Conservation (phyloP, 2,888 invertebrate species). For the Orchestes rusci region DNA sequence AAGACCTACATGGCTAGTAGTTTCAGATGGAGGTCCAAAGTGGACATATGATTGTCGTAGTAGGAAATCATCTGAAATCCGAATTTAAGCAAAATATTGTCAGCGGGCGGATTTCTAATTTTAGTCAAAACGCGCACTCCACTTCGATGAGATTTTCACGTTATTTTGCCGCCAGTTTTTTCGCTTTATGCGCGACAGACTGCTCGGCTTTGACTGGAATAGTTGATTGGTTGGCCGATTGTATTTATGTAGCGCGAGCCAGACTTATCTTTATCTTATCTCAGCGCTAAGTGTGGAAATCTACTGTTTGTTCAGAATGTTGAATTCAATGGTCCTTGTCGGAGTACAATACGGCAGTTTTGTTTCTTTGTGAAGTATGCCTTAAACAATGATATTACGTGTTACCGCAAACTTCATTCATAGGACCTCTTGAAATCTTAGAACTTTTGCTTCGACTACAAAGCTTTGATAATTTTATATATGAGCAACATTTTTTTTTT, state of each 20-base stretch:
- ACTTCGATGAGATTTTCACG: too few species aligned
- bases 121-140: too few species aligned
- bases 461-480: too few species aligned
- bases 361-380: too few species aligned
- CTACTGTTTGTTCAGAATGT: slow-evolving; percentile 10
- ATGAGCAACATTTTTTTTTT: too few species aligned
- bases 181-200: slow-evolving; percentile 21
- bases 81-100: slow-evolving; percentile 3
- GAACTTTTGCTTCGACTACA: too few species aligned
- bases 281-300: slow-evolving; percentile 10
- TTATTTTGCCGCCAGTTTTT: too few species aligned
- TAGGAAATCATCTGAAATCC: slow-evolving; percentile 15
- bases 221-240: slow-evolving; percentile 18
- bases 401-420: too few species aligned
- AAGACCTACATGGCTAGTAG: slow-evolving; percentile 23
- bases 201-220: slow-evolving; percentile 18
- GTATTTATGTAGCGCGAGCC: slow-evolving; percentile 19
- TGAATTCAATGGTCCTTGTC: too few species aligned
- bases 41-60: slow-evolving; percentile 22
- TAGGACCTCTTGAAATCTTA: too few species aligned
- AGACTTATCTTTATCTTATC: slow-evolving; percentile 19
- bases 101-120: slow-evolving; percentile 15
- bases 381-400: too few species aligned
- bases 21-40: slow-evolving; percentile 21
- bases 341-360: too few species aligned